Percentiles rank a stretch among this genome's conserved stretches.
phyloP scores from a whole-genome alignment of 2,113 vertebrate genomes.

The Bos javanicus region DNA sequence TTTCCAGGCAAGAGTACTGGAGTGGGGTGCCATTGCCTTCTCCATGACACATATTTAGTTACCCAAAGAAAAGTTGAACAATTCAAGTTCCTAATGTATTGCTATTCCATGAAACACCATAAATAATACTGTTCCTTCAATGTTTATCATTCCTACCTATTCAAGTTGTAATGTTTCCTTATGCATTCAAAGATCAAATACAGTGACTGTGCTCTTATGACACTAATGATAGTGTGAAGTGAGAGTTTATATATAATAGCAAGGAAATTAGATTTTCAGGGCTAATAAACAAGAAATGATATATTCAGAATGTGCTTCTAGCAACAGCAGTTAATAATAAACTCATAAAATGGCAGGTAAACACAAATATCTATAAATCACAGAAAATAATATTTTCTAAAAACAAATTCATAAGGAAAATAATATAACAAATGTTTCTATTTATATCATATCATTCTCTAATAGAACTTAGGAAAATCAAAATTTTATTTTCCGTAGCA shows the following conservation, averaged over 20 bases:
- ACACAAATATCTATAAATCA: neutral
- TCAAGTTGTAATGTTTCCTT: neutral
- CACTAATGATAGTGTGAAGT: neutral
- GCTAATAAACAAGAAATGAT: slow-evolving; percentile 3
- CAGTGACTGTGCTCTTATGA: neutral
- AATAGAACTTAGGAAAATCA: neutral
- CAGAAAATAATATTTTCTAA: neutral
- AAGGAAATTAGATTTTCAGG: neutral
- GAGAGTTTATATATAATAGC: neutral
- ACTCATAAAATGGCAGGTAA: neutral
- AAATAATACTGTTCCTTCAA: neutral
- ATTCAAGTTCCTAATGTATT: neutral
- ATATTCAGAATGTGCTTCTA: slow-evolving; percentile 10
- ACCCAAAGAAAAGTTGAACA: neutral
- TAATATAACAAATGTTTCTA: neutral
- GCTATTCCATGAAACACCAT: neutral
- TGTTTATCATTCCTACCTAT: neutral
- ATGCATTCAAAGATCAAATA: slow-evolving; percentile 25
- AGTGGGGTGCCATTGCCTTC: too few species aligned
- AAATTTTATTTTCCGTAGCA: slow-evolving; percentile 21
- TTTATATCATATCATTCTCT: neutral
- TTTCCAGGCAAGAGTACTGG: too few species aligned
- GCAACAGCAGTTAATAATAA: neutral
- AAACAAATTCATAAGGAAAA: slow-evolving; percentile 23
- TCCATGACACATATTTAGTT: neutral